Conservation (phyloP, 2,113 vertebrate genomes). For the Saccopteryx bilineata region DNA sequence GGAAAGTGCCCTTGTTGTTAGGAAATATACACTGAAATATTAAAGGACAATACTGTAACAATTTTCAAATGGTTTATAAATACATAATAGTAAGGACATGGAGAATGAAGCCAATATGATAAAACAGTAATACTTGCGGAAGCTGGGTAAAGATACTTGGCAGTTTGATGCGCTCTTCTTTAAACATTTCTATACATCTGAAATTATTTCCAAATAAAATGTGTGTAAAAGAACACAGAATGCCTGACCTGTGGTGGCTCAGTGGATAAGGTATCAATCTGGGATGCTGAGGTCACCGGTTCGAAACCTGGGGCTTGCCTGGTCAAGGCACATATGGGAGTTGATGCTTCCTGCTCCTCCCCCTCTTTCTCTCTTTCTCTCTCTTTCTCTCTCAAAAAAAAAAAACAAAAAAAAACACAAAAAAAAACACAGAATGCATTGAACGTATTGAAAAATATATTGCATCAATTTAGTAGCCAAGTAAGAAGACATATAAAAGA, state of each 20-base stretch:
- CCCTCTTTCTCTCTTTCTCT: no score
- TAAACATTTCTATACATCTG: background rate
- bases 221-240: background rate
- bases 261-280: no score
- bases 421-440: background rate
- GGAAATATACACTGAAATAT: background rate
- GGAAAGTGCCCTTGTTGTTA: background rate
- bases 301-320: no score
- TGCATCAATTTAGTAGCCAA: background rate
- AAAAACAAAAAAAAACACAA: no score
- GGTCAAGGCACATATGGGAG: no score
- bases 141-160: background rate
- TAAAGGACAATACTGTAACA: background rate
- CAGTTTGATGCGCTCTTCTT: background rate
- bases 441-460: constrained; percentile 13
- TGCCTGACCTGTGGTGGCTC: no score
- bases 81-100: background rate
- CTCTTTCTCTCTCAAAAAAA: no score
- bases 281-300: no score
- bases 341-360: no score
- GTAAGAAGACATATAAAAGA: constrained; percentile 56
- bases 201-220: constrained; percentile 38
- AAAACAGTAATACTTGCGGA: constrained; percentile 21
- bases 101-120: background rate
- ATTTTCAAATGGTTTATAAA: constrained; percentile 53